These are phyloP conservation scores for Eudemis profundana DNA, from an alignment of 2,888 invertebrate species.

Conservation along the genomic window DNA sequence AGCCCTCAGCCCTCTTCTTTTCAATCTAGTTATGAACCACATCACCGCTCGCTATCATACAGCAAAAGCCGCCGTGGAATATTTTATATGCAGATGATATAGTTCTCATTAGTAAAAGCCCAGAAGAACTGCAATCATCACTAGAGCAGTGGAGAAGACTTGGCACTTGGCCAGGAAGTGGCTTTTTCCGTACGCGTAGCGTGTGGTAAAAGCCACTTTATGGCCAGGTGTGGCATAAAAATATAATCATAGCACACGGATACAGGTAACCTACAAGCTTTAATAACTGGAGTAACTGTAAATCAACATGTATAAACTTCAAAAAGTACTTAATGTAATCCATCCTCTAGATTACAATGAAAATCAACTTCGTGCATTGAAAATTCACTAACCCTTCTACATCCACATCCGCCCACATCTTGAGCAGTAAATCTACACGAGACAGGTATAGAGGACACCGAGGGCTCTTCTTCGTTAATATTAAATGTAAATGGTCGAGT, in stretches of 20 bases:
- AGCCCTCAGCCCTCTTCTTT: too few species aligned
- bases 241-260: too few species aligned
- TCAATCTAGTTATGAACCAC: background rate
- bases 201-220: too few species aligned
- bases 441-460: constrained; percentile 33
- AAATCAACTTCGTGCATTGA: constrained; percentile 10
- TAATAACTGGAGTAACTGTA: too few species aligned
- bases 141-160: background rate
- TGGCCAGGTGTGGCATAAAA: too few species aligned
- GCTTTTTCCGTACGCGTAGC: too few species aligned
- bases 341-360: background rate
- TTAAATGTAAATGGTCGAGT: constrained; percentile 39
- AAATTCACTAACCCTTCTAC: constrained; percentile 8
- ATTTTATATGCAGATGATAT: background rate
- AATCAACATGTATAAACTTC: too few species aligned
- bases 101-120: background rate
- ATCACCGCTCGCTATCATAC: background rate
- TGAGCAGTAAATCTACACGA: constrained; percentile 24
- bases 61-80: background rate
- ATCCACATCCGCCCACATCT: constrained; percentile 4
- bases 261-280: too few species aligned
- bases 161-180: too few species aligned
- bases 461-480: constrained; percentile 26
- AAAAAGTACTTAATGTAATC: background rate
- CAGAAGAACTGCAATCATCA: background rate